These are phyloP conservation scores for Tylochromis polylepis DNA, from an alignment of 2,113 vertebrate species.

Conservation along the genomic window DNA sequence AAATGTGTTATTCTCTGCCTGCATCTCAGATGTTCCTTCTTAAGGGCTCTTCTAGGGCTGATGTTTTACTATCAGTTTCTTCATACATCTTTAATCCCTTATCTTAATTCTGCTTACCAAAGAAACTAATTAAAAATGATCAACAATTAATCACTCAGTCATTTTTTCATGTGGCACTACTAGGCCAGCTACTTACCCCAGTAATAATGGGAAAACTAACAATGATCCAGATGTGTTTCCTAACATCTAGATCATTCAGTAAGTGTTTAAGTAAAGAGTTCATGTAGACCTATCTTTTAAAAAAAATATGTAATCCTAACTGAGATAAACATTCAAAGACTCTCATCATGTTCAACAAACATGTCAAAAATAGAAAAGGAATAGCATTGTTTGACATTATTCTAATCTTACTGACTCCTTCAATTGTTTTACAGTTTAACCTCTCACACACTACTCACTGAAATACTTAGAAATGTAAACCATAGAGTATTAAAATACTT, in stretches of 20 bases:
- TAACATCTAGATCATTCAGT: not conserved
- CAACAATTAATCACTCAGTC: not conserved
- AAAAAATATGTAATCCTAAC: not conserved
- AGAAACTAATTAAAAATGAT: not conserved
- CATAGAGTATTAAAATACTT: no score
- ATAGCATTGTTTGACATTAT: no score
- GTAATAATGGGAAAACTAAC: not conserved
- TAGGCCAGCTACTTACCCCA: constrained; percentile 5
- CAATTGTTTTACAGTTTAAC: no score
- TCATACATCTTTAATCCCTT: not conserved
- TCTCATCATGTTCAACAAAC: no score
- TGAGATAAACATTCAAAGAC: no score
- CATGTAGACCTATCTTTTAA: constrained; percentile 43
- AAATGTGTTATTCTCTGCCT: not conserved
- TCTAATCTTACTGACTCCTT: no score
- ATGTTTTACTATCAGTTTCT: not conserved
- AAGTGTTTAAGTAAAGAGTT: not conserved
- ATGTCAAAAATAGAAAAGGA: no score
- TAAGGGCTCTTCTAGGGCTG: not conserved
- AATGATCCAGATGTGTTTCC: not conserved
- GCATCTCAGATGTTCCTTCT: not conserved
- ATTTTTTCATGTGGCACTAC: not conserved
- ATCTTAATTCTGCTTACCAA: not conserved
- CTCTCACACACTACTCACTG: no score
- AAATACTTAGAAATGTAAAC: no score